Conservation (phyloP, 2,797 vertebrate genomes). For the Kryptolebias ocellatus region DNA sequence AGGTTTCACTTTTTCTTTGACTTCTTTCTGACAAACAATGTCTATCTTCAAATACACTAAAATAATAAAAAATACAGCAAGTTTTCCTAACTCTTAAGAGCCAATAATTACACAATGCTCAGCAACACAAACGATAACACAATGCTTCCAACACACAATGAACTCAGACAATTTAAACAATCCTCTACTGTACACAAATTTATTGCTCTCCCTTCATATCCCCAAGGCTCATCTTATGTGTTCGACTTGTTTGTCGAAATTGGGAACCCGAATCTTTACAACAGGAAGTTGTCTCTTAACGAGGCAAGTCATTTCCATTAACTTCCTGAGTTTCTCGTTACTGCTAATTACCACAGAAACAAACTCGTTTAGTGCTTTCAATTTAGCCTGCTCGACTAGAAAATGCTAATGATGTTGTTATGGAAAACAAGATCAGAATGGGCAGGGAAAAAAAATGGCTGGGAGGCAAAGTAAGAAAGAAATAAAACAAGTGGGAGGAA, state of each 20-base stretch:
- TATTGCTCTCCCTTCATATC: constrained; percentile 19
- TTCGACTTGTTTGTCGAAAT: constrained; percentile 63
- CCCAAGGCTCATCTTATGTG: constrained; percentile 50
- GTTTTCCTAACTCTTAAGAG: too few relatives aligned
- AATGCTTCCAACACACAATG: not conserved
- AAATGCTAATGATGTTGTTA: constrained; percentile 84
- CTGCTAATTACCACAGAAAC: constrained; percentile 79
- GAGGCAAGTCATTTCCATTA: constrained; percentile 82
- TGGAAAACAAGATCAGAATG: constrained; percentile 70
- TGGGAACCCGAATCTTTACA: constrained; percentile 74
- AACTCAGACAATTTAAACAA: constrained; percentile 3
- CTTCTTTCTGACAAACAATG: constrained; percentile 2
- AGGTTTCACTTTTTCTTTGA: constrained; percentile 9
- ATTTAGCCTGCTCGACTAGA: constrained; percentile 78
- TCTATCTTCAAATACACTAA: not conserved
- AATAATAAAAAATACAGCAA: not conserved
- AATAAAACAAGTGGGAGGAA: constrained; percentile 38
- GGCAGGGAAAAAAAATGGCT: constrained; percentile 53
- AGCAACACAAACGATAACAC: not conserved
- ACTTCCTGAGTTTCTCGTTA: constrained; percentile 84
- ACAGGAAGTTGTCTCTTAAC: constrained; percentile 76
- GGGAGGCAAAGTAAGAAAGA: constrained; percentile 49
- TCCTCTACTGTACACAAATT: constrained; percentile 40
- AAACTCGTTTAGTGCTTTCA: constrained; percentile 85
- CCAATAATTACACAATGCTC: not conserved